Evolutionary conservation across 2,888 invertebrate species (phyloP).

Genomic region (Monoplex corrugatus): DNA sequence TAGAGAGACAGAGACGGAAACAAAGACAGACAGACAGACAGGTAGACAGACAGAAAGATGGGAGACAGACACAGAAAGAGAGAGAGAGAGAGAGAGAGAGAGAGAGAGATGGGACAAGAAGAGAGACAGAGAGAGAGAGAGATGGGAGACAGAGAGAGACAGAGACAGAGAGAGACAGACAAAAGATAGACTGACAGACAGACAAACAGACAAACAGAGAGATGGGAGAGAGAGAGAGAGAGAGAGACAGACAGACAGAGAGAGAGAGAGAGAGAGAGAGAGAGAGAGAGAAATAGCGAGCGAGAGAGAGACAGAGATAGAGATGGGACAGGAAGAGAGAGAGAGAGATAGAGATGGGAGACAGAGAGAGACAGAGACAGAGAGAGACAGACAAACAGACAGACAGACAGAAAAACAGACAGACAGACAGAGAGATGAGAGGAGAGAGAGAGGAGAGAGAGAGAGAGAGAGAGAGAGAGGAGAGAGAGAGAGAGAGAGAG

Average conservation of each 20-base stretch:
- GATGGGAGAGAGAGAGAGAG: neutral
- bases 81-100: too few species aligned
- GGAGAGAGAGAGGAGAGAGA: neutral
- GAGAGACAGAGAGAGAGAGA: neutral
- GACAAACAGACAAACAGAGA: neutral
- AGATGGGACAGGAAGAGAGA: neutral
- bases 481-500: too few species aligned
- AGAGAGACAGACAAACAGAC: neutral
- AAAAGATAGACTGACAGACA: neutral
- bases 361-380: neutral
- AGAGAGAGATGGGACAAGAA: neutral
- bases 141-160: neutral
- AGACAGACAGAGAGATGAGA: neutral
- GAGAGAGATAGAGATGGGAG: neutral
- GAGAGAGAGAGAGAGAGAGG: neutral
- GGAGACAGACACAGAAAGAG: too few species aligned
- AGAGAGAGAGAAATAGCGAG: neutral
- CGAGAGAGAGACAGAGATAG: neutral
- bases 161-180: neutral
- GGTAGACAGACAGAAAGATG: too few species aligned
- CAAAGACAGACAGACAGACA: too few species aligned
- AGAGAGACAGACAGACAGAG: neutral
- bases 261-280: neutral
- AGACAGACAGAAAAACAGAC: neutral
- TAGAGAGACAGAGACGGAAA: too few species aligned